A percentile compares a stretch with the other conserved stretches of the same genome.
These are phyloP conservation scores for Calliphora vicina DNA, from an alignment of 1,140 invertebrate genomes.

Conservation along the genomic window DNA sequence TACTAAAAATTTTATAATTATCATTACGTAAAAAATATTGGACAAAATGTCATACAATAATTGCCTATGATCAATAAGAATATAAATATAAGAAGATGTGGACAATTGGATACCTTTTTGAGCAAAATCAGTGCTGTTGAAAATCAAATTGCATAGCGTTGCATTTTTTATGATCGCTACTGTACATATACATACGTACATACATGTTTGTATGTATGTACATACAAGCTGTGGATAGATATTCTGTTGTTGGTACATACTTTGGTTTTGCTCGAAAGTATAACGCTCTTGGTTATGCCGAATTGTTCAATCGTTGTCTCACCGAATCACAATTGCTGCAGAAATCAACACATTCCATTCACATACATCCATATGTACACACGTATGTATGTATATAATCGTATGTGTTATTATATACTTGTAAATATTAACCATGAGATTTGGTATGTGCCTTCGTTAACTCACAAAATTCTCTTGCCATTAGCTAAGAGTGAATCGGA, in stretches of 20 bases:
- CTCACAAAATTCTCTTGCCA: background rate
- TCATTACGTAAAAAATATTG: too few relatives aligned
- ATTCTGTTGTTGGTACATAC: background rate
- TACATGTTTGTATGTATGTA: conserved; percentile 2
- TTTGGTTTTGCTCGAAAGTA: background rate
- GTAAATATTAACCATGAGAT: conserved; percentile 7
- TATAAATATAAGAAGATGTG: too few relatives aligned
- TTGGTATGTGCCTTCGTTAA: background rate
- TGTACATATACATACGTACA: conserved; percentile 24
- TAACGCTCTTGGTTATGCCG: conserved; percentile 5
- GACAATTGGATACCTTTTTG: too few relatives aligned
- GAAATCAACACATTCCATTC: background rate
- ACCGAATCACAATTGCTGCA: background rate
- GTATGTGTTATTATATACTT: background rate
- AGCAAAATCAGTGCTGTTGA: too few relatives aligned
- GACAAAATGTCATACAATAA: too few relatives aligned
- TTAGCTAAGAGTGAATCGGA: conserved; percentile 21
- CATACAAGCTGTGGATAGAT: background rate
- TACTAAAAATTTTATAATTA: too few relatives aligned
- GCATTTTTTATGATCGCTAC: too few relatives aligned
- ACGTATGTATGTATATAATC: background rate
- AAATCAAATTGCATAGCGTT: too few relatives aligned
- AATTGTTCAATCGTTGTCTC: background rate
- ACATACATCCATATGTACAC: too few relatives aligned
- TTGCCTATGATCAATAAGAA: too few relatives aligned